Conservation (phyloP, 2,888 invertebrate genomes). For the Erynnis tages region DNA sequence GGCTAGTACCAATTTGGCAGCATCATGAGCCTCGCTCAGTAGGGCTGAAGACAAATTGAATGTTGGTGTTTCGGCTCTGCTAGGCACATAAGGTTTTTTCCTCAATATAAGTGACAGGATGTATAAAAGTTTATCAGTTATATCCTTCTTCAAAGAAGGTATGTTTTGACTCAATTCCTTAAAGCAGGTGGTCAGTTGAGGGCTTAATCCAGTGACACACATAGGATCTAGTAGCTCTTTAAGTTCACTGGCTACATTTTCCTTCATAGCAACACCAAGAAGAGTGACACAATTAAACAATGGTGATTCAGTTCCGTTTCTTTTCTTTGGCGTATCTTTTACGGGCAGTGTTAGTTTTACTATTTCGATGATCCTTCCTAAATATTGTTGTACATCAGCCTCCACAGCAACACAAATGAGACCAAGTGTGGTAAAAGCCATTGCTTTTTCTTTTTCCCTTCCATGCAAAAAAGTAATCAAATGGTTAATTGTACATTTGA, state of each 20-base stretch:
- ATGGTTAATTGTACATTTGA: conserved; percentile 89
- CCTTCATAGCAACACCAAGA: conserved; percentile 92
- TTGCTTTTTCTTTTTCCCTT: conserved; percentile 91
- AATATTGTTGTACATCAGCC: conserved; percentile 88
- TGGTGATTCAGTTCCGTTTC: conserved; percentile 88
- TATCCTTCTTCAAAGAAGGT: conserved; percentile 93
- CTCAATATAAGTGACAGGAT: conserved; percentile 95
- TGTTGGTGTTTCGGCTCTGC: conserved; percentile 74
- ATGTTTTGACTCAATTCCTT: conserved; percentile 94
- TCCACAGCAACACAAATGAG: conserved; percentile 94
- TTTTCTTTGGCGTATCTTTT: conserved; percentile 89
- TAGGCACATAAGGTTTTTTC: conserved; percentile 89
- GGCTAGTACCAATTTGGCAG: conserved; percentile 94
- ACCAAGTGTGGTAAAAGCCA: conserved; percentile 96
- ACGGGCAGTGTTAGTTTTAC: conserved; percentile 88
- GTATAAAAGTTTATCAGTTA: conserved; percentile 94
- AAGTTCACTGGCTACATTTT: conserved; percentile 88
- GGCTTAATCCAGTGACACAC: conserved; percentile 94
- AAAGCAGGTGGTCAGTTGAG: conserved; percentile 94
- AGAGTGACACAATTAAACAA: conserved; percentile 97
- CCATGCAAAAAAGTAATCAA: conserved; percentile 88
- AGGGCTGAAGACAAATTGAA: conserved; percentile 64
- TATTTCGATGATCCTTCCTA: conserved; percentile 92
- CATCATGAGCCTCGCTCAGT: conserved; percentile 84
- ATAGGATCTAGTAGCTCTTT: conserved; percentile 93